These are phyloP conservation scores for Chelonia mydas DNA, from an alignment of 2,797 vertebrate species.

Conservation along the genomic window DNA sequence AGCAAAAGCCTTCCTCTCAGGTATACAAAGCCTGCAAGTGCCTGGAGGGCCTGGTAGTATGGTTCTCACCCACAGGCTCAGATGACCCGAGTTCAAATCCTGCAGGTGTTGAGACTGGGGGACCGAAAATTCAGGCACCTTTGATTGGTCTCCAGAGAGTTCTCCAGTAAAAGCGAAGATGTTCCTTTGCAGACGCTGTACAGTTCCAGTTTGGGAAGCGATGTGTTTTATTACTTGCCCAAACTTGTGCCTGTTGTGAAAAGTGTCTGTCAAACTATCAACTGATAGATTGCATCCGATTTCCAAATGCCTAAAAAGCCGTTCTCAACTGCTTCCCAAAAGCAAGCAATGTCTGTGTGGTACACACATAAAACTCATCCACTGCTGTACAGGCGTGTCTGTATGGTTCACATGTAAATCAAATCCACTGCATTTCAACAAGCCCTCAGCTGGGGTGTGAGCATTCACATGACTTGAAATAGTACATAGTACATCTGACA, in stretches of 20 bases:
- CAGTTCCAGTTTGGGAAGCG: background rate
- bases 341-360: too few species aligned
- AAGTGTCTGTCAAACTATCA: background rate
- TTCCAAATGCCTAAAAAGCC: too few species aligned
- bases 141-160: background rate
- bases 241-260: background rate
- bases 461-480: too few species aligned
- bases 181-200: background rate
- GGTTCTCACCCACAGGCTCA: background rate
- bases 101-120: background rate
- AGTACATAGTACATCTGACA: too few species aligned
- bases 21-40: background rate
- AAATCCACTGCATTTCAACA: too few species aligned
- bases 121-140: background rate
- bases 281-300: too few species aligned
- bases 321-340: too few species aligned
- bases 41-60: background rate
- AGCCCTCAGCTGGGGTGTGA: too few species aligned
- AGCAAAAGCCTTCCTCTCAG: background rate
- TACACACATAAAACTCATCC: too few species aligned
- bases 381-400: too few species aligned
- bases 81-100: background rate
- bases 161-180: background rate
- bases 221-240: background rate
- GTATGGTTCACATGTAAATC: too few species aligned